Base-by-base conservation (phyloP, 2,113 vertebrate species). In the Datnioides undecimradiatus region DNA sequence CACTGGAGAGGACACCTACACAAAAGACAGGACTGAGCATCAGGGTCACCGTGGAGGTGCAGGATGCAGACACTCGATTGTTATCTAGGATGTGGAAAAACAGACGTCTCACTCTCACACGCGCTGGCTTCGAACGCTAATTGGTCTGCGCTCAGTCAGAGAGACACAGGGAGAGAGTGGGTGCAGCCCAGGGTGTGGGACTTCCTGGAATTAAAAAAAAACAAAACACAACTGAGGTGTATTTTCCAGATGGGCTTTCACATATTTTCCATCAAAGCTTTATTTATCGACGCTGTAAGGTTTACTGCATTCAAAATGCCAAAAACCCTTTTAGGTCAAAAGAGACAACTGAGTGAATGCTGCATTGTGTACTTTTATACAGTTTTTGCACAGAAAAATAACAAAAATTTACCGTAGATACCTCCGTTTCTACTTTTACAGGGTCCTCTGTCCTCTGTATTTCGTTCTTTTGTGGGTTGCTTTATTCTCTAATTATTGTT, bases 181-280 rank as follows among this genome's bases (percentile, higher is more conserved):
- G 65, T 46, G 76, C 41, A 70, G 80, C 48, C 10, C 0, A 45
- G 87, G 88, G 86, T 71, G 91, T 83, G 87, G 82, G 69, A n/a
- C 79, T 91, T 91, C 88, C 90, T 87, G 84, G 82, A 89, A 79
- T 75, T 83, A 54, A 77, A 76, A 80, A 78, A 34, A 65, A 89
- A 79, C 73, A 82, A 54, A 77, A 76, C 77, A 78, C 29, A 65
- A 59, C n/a, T 2, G 67, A 81, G 67, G 43, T 34, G 58, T 69
- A 1, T 66, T 88, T 82, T 84, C 78, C 85, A 79, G 27, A 75
- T 3, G 46, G 43, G n/a, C 51, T 81, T 58, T 57, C 11, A 68
- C 69, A 72, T 34, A 46, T 41, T 84, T 86, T 84, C 41, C 54
- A 29, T 72, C 29, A 48, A 81, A 65, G 59, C 27, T 73, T 63